Evolutionary conservation across 2,888 invertebrate species (phyloP), one percentile per base, ranked within the genome.

Genomic region (Leptothorax acervorum): DNA sequence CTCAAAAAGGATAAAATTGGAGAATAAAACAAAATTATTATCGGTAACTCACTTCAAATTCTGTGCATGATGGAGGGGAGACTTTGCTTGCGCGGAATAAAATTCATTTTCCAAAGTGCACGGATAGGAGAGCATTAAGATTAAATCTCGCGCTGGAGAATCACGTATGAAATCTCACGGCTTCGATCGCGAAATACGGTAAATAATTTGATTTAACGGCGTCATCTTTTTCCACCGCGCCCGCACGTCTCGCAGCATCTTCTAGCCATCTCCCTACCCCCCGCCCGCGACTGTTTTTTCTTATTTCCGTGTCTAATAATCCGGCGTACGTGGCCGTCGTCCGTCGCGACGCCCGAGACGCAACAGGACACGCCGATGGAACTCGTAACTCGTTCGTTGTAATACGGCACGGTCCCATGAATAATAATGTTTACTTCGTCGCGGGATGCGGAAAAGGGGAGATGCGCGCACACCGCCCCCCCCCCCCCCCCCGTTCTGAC

Each of bases 391-490:
- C 87, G 82, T 89, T 88, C 83, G 65, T 85, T 86, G 90, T 91
- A 92, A 93, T 93, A 90, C 88, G 90, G 91, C 88, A 87, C 89
- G 90, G 87, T 82, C 90, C 84, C 84, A 88, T 92, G 93, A 93
- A 93, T 93, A 92, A 92, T 92, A 93, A 93, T 91, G 90, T 89
- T 92, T 87, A 87, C 78, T 79, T 76, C 76, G 70, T 55, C 48
- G n/a, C 28, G 45, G 31, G 48, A 18, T 12, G 70, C 81, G 35
- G 63, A 82, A 76, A 73, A 70, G 65, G 45, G 48, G 45, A 23
- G n/a, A 23, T 39, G 42, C 65, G 57, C 76, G 42, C 45, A 65
- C 55, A 53, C 1, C 12, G 11, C 60, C 65, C 65, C 23, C 23
- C 23, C 23, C 23, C 23, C 23, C 12, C 45, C 60, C 65, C 60